Percentiles rank a stretch among this genome's conserved stretches.
Conservation (phyloP, 2,113 vertebrate species). For the Calonectris borealis region DNA sequence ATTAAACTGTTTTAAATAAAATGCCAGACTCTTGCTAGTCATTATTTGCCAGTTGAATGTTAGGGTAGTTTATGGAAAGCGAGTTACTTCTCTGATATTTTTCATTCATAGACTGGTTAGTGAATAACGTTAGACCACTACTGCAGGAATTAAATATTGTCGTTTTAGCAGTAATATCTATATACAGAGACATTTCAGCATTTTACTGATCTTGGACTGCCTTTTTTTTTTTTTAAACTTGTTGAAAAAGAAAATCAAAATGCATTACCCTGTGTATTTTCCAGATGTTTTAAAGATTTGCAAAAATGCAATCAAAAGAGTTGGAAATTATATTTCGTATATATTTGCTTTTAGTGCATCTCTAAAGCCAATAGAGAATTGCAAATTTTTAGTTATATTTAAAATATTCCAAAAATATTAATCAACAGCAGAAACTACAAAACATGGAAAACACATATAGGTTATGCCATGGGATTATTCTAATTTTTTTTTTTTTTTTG, state of each 20-base stretch:
- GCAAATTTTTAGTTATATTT: neutral
- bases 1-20: neutral
- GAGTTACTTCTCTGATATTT: neutral
- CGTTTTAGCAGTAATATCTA: neutral
- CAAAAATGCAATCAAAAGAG: neutral
- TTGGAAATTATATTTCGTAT: neutral
- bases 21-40: neutral
- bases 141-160: neutral
- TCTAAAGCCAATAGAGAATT: neutral
- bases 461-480: neutral
- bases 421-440: neutral
- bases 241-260: neutral
- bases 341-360: neutral
- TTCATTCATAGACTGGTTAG: neutral
- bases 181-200: neutral
- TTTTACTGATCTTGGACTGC: neutral
- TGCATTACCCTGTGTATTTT: neutral
- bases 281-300: neutral
- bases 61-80: neutral
- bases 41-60: neutral
- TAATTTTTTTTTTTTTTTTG: neutral
- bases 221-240: neutral
- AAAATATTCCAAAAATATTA: neutral
- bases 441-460: neutral
- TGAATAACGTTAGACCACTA: neutral